Base-by-base conservation (phyloP, 2,797 vertebrate species). In the Schizopygopsis pylzovi region DNA sequence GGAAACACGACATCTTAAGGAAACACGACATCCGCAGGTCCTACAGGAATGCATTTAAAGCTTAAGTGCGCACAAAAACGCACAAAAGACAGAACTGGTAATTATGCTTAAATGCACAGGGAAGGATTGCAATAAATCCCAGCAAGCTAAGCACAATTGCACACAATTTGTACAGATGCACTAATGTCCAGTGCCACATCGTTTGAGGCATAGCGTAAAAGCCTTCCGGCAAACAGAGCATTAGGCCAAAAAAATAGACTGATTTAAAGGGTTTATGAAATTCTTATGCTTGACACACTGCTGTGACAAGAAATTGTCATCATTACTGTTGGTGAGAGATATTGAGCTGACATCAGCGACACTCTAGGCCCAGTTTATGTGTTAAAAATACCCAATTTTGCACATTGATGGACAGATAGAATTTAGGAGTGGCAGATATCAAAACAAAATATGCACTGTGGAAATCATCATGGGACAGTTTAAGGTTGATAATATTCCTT, bases 341-440 rank as follows among this genome's bases (percentile, higher is more conserved):
- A 18, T 12, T 70, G 65, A 71, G 65, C 67, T 82, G 79, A 87
- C 86, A 76, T 52, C 59, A 79, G 80, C 72, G 68, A 85, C 65
- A 86, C 61, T 59, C n/a, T 54, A 41, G 70, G 43, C 71, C 10
- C 76, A 75, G 83, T 78, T 47, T 59, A 76, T 78, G 59, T 22
- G 76, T 75, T 89, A 86, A 75, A 90, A 90, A 89, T 87, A 89
- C 70, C 82, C 37, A 61, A 65, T 84, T 81, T 12, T 54, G 49
- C 85, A 81, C 47, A 75, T 6, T 83, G 84, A 85, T 39, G 59
- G 85, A 85, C 65, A 82, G 59, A 84, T 75, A 75, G 41, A 84
- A 70, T 76, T 59, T 68, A 83, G 72, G 56, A 84, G 37, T 49
- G 59, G 37, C 63, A 37, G 76, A 85, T 80, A 85, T 80, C 75